phyloP scores from a whole-genome alignment of 2,888 invertebrate genomes.

The Brenthis daphne region DNA sequence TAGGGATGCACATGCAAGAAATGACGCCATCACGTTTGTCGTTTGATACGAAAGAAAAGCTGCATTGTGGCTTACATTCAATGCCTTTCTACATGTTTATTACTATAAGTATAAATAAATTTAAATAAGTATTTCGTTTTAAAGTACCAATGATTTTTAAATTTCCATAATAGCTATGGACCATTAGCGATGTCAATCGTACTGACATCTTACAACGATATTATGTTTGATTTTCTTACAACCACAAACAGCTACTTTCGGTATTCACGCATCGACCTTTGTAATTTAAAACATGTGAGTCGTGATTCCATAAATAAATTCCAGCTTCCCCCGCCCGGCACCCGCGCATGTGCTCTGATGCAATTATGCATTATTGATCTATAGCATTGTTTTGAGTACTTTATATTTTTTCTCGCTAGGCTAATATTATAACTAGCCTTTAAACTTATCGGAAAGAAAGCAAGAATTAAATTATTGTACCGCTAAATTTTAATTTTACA shows the following conservation, averaged over 20 bases:
- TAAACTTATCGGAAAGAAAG: neutral
- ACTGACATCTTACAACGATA: neutral
- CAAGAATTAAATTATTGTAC: too few relatives aligned
- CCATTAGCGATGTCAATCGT: too few relatives aligned
- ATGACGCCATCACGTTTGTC: too few relatives aligned
- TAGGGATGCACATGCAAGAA: too few relatives aligned
- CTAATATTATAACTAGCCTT: neutral
- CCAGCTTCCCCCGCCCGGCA: slow-evolving; percentile 7
- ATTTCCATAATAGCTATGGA: too few relatives aligned
- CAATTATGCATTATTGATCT: slow-evolving; percentile 32
- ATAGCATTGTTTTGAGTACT: slow-evolving; percentile 8
- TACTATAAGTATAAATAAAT: too few relatives aligned
- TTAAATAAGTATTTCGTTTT: too few relatives aligned
- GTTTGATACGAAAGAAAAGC: too few relatives aligned
- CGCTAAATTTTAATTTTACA: too few relatives aligned
- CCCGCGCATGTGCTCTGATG: slow-evolving; percentile 30
- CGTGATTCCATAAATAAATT: neutral
- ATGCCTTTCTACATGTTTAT: too few relatives aligned
- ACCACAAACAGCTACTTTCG: neutral
- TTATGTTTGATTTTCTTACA: neutral
- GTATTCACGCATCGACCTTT: neutral
- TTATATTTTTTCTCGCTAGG: slow-evolving; percentile 5
- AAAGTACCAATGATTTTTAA: too few relatives aligned
- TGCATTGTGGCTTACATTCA: too few relatives aligned
- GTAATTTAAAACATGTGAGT: neutral